Base-by-base conservation (phyloP, 2,888 invertebrate genomes). In the Rhopalosiphum nymphaeae region DNA sequence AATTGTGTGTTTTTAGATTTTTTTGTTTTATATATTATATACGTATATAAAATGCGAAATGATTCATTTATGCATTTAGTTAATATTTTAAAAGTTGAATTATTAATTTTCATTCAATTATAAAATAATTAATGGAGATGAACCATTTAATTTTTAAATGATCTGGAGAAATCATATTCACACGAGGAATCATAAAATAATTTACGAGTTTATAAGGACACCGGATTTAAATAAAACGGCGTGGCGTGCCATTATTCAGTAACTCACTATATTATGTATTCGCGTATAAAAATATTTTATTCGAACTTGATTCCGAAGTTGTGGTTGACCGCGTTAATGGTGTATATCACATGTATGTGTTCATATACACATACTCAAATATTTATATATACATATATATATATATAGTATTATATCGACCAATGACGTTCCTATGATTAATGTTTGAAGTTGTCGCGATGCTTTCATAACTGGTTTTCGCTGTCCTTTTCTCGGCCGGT, bases 391-490 rank as follows among this genome's bases (percentile, higher is more conserved):
- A 53, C 0, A 78, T n/a, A n/a, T 3, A n/a, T 13, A 67, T n/a
- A 13, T 10, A 11, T n/a, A 11, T 67, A 67, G 9, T 78, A 78
- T 36, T 36, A 57, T 57, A 86, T 46, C 44, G 57, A 56, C 57
- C 86, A 78, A 78, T 21, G 57, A 57, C 46, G n/a, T 92, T 61
- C 49, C 11, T 13, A 86, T 87, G 92, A 92, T 92, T 92, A 92
- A 92, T 92, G 86, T 61, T 92, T 85, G 84, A 87, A 92, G 46
- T 92, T 87, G 44, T 86, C 85, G 4, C 46, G 61, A 61, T 11
- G 86, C 61, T 86, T 92, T 92, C 36, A 78, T 61, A 57, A 86
- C 86, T 44, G 44, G 36, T 46, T 46, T 91, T 67, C 57, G 16
- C 56, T 57, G 25, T 36, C 42, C 9, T 36, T 78, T n/a, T 13